Conservation (phyloP, 2,113 vertebrate genomes). For the Campylomormyrus numenius region DNA sequence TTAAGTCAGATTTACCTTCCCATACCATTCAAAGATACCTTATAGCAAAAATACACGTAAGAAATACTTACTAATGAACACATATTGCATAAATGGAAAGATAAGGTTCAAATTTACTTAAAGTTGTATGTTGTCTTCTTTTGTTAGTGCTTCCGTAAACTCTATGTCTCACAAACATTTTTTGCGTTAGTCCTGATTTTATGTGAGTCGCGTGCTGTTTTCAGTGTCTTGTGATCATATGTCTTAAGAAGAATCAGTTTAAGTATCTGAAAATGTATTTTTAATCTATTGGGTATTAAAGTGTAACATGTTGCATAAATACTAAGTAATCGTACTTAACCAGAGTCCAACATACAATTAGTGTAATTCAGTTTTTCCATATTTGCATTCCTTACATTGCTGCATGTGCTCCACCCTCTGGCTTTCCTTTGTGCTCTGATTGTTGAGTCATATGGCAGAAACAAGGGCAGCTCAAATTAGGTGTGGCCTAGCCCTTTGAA, state of each 20-base stretch:
- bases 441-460: background rate
- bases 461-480: background rate
- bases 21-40: background rate
- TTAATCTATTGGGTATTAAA: background rate
- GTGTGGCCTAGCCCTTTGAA: background rate
- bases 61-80: background rate
- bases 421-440: background rate
- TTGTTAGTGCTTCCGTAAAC: background rate
- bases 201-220: background rate
- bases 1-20: background rate
- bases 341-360: background rate
- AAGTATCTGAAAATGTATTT: background rate
- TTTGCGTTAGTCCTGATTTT: background rate
- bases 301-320: background rate
- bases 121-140: background rate
- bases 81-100: background rate
- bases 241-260: background rate
- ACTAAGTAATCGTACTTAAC: background rate
- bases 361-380: background rate
- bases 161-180: background rate
- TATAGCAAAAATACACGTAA: background rate
- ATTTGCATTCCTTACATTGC: background rate
- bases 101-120: background rate
- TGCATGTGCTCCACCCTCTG: background rate
- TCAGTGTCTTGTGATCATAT: background rate